These are phyloP conservation scores for Eidolon dupreanum DNA, from an alignment of 2,797 vertebrate genomes.

Conservation along the genomic window DNA sequence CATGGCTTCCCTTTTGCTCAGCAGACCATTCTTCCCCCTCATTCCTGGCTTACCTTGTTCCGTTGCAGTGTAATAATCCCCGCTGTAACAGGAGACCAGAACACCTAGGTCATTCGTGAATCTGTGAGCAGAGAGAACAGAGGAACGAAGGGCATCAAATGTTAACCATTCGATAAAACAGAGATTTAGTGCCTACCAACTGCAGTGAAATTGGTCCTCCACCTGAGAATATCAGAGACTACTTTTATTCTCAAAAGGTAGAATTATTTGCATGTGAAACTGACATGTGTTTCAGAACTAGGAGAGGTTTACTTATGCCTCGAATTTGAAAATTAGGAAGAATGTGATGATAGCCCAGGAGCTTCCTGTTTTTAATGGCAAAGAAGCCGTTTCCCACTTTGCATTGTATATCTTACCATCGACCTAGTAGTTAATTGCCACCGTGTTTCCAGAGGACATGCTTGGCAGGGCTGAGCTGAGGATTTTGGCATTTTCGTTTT, in stretches of 20 bases:
- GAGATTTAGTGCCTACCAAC: background rate
- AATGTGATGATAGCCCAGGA: background rate
- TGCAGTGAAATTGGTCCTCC: background rate
- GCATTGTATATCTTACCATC: background rate
- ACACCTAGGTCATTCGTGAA: background rate
- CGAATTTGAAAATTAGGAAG: background rate
- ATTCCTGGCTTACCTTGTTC: background rate
- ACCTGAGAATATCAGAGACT: slow-evolving; percentile 21
- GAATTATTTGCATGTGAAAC: background rate
- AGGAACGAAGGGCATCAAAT: background rate
- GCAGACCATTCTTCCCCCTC: background rate
- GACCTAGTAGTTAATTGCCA: background rate
- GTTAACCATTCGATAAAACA: background rate
- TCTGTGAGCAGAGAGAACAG: background rate
- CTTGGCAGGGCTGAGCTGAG: slow-evolving; percentile 12
- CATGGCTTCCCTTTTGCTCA: background rate
- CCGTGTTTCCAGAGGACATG: slow-evolving; percentile 45
- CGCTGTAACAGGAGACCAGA: background rate
- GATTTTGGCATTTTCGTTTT: slow-evolving; percentile 72
- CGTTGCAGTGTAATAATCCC: background rate
- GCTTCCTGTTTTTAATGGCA: background rate
- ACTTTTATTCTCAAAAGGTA: background rate
- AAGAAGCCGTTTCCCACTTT: background rate
- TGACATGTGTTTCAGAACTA: background rate
- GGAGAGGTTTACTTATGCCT: background rate